Evolutionary conservation across 2,888 invertebrate genomes (phyloP).

Genomic region (Strigamia transsilvanica): DNA sequence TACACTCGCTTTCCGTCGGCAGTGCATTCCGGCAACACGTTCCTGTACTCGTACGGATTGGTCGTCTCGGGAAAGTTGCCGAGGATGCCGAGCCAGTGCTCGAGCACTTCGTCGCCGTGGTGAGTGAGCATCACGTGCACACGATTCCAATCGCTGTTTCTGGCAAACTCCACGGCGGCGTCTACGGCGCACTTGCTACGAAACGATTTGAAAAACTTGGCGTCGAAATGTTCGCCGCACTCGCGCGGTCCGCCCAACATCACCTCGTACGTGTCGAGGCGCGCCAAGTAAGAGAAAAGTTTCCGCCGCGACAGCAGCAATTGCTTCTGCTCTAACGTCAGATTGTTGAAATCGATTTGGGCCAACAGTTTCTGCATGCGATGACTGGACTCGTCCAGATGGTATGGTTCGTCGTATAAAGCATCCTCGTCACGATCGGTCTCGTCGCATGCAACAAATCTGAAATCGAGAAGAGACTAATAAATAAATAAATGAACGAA

Average conservation of each 20-base stretch:
- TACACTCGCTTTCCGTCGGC: neutral
- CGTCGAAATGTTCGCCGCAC: constrained; percentile 72
- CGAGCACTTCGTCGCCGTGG: constrained; percentile 70
- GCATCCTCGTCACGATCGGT: constrained; percentile 59
- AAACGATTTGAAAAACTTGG: constrained; percentile 74
- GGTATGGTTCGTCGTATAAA: too few relatives aligned
- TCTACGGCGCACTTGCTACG: constrained; percentile 68
- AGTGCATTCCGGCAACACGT: constrained; percentile 70
- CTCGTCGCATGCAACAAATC: constrained; percentile 58
- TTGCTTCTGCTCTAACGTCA: constrained; percentile 74
- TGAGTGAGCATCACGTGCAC: constrained; percentile 75
- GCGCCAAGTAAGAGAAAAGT: constrained; percentile 75
- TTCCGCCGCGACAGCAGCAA: constrained; percentile 73
- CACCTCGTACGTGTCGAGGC: constrained; percentile 76
- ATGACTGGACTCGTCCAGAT: neutral
- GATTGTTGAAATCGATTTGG: constrained; percentile 65
- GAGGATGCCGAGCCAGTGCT: constrained; percentile 68
- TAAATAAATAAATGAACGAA: too few relatives aligned
- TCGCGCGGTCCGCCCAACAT: constrained; percentile 69
- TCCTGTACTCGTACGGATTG: constrained; percentile 72
- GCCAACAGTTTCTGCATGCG: constrained; percentile 60
- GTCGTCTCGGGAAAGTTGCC: constrained; percentile 78
- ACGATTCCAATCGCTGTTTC: constrained; percentile 73
- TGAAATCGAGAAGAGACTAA: neutral
- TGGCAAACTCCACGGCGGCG: constrained; percentile 75